phyloP scores from a whole-genome alignment of 92 coral and sea anemone genomes.

The Desmophyllum pertusum region DNA sequence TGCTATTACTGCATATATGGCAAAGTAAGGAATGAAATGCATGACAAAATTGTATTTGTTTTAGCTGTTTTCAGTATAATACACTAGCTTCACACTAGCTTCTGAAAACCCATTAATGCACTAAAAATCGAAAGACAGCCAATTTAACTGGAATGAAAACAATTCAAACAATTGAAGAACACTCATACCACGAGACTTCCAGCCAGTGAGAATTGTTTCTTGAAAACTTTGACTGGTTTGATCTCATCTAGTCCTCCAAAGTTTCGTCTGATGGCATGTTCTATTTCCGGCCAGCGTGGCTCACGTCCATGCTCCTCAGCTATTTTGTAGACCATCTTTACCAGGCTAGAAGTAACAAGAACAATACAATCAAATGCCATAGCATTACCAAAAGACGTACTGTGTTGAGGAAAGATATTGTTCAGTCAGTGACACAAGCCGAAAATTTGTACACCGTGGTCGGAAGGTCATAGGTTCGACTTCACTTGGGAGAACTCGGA shows the following conservation, averaged over 20 bases:
- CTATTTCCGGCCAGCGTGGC: constrained; percentile 75
- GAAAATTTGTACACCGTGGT: too few species aligned
- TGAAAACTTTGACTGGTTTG: constrained; percentile 72
- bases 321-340: constrained; percentile 81
- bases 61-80: not conserved
- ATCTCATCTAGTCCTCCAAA: constrained; percentile 88
- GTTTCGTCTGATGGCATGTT: constrained; percentile 83
- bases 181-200: constrained; percentile 4
- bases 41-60: not conserved
- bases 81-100: too few species aligned
- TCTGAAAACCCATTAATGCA: too few species aligned
- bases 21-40: not conserved
- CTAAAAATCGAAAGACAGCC: not conserved
- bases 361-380: not conserved
- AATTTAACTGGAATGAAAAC: not conserved
- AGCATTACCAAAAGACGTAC: too few species aligned
- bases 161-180: not conserved
- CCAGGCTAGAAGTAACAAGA: constrained; percentile 50
- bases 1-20: not conserved
- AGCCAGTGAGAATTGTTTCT: constrained; percentile 21
- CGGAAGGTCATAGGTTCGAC: too few species aligned
- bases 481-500: too few species aligned
- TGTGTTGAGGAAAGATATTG: too few species aligned
- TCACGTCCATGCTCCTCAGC: constrained; percentile 55
- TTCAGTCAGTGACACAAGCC: too few species aligned